Percentiles rank a stretch among this genome's conserved stretches.
Conservation (phyloP, 2,113 vertebrate genomes). For the Rutilus rutilus region DNA sequence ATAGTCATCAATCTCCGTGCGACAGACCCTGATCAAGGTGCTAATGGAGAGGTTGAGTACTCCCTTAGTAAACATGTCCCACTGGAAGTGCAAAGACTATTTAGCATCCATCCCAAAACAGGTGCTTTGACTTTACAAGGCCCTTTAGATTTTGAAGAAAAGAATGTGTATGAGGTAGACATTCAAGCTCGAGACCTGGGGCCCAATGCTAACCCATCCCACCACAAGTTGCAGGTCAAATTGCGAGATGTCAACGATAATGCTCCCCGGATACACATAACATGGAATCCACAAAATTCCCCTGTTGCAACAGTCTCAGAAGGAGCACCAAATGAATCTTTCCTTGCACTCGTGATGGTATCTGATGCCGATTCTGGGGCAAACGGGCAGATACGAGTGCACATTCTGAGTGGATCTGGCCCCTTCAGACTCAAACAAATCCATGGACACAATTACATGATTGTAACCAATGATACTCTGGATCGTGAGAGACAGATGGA, state of each 20-base stretch:
- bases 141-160: constrained; percentile 84
- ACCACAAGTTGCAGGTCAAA: constrained; percentile 88
- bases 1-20: constrained; percentile 84
- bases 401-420: constrained; percentile 75
- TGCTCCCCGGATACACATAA: constrained; percentile 81
- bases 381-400: constrained; percentile 82
- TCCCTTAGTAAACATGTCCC: constrained; percentile 83
- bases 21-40: constrained; percentile 88
- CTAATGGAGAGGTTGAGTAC: constrained; percentile 90
- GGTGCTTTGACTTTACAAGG: constrained; percentile 80
- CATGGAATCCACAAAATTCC: constrained; percentile 77
- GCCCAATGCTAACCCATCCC: constrained; percentile 86
- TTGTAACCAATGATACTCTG: constrained; percentile 82
- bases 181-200: constrained; percentile 88
- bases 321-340: constrained; percentile 81
- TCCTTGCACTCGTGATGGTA: constrained; percentile 85
- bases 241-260: constrained; percentile 89
- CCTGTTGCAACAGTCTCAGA: constrained; percentile 79
- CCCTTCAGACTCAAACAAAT: constrained; percentile 85
- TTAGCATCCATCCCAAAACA: constrained; percentile 77
- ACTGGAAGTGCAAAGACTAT: constrained; percentile 80
- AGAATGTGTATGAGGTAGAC: constrained; percentile 80
- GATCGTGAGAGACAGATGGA: constrained; percentile 84
- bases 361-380: constrained; percentile 86
- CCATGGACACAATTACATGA: constrained; percentile 83